Conservation (phyloP, 2,888 invertebrate species). For the Drosophila nr. perissopoda region DNA sequence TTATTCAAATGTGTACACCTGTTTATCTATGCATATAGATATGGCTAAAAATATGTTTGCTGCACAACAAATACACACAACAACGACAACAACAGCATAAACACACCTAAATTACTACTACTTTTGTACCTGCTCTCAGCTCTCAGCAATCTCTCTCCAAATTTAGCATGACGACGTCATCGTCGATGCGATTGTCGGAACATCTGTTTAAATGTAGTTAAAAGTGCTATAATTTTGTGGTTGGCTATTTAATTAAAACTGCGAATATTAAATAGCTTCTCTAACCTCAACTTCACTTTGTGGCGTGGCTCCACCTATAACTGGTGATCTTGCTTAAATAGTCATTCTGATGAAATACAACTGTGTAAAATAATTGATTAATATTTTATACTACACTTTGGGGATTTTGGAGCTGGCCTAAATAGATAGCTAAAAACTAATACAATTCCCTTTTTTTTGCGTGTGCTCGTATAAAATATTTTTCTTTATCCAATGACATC, state of each 20-base stretch:
- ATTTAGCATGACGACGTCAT: constrained; percentile 71
- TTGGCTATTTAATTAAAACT: constrained; percentile 2
- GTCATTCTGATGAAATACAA: background rate
- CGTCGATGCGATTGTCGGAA: constrained; percentile 36
- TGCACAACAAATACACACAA: constrained; percentile 6
- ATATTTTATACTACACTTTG: background rate
- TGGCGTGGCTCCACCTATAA: background rate
- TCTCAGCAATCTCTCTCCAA: constrained; percentile 39
- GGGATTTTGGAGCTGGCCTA: background rate
- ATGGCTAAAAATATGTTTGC: constrained; percentile 53
- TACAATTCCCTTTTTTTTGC: background rate
- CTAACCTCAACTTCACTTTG: background rate
- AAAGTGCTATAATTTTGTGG: background rate
- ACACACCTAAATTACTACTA: constrained; percentile 23
- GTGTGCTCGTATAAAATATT: background rate
- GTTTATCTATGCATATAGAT: constrained; percentile 24
- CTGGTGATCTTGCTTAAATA: background rate
- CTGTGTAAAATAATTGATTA: background rate
- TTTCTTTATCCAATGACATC: constrained; percentile 42
- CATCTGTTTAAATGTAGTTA: constrained; percentile 55
- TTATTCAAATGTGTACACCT: constrained; percentile 23
- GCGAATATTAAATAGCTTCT: background rate
- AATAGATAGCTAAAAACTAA: constrained; percentile 1
- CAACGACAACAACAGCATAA: constrained; percentile 29
- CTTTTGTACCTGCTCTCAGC: constrained; percentile 21